Evolutionary conservation across 2,797 vertebrate genomes (phyloP).

Genomic region (Vespertilio murinus): DNA sequence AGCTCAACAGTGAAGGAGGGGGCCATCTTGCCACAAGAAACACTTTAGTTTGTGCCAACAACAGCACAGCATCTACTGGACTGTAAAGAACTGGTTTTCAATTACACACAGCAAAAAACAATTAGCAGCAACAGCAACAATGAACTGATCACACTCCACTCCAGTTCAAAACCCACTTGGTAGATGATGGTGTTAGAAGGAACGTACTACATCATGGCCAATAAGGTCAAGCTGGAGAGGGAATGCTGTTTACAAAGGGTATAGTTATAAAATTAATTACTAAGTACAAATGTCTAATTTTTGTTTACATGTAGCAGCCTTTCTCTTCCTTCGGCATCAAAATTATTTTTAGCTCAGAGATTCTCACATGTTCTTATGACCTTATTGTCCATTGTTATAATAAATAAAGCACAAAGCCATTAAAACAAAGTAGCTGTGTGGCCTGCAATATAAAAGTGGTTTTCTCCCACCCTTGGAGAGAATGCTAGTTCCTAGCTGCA

Average conservation of each 20-base stretch:
- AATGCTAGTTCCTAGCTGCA: constrained; percentile 45
- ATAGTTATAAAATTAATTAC: background rate
- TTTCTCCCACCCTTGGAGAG: background rate
- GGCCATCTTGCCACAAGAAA: background rate
- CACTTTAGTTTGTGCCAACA: background rate
- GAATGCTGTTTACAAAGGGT: background rate
- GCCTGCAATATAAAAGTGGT: constrained; percentile 42
- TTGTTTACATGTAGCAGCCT: constrained; percentile 51
- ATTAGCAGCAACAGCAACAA: background rate
- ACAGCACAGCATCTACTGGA: background rate
- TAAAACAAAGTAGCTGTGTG: constrained; percentile 70
- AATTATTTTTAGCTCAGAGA: constrained; percentile 67
- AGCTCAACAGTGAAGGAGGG: background rate
- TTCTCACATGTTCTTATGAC: constrained; percentile 60
- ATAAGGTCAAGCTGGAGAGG: background rate
- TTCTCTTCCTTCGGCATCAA: constrained; percentile 45
- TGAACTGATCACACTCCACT: background rate
- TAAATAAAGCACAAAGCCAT: constrained; percentile 72
- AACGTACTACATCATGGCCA: background rate
- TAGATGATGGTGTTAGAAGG: background rate
- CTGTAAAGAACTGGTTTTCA: background rate
- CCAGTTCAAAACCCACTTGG: background rate
- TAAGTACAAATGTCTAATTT: constrained; percentile 20
- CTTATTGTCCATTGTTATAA: constrained; percentile 72
- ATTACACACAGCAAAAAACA: background rate